These are phyloP conservation scores for Drosophila parvula DNA, from an alignment of 1,140 invertebrate genomes.

Conservation along the genomic window DNA sequence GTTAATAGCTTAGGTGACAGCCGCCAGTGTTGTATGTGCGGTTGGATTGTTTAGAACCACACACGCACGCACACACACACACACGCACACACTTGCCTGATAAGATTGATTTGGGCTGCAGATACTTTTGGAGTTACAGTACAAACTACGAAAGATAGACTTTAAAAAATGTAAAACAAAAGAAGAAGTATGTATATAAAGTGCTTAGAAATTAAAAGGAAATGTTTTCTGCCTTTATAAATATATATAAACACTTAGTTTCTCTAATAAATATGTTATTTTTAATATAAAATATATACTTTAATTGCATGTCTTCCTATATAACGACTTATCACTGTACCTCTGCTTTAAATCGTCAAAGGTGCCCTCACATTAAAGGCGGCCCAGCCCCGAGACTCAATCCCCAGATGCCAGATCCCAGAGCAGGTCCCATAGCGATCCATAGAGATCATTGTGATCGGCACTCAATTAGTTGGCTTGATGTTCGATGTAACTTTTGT, in stretches of 20 bases:
- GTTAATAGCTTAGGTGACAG: constrained; percentile 84
- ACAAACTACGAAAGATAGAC: background rate
- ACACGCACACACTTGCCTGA: constrained; percentile 42
- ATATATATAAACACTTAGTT: background rate
- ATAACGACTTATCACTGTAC: background rate
- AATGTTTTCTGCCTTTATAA: background rate
- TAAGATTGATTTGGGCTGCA: constrained; percentile 80
- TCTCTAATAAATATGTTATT: background rate
- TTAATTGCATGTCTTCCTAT: too few relatives aligned
- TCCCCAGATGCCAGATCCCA: constrained; percentile 13
- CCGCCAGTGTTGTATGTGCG: constrained; percentile 77
- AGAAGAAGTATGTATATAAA: too few relatives aligned
- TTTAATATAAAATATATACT: background rate
- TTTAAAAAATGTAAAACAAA: rapidly evolving
- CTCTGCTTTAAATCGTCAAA: constrained; percentile 60
- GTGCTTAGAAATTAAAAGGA: rapidly evolving
- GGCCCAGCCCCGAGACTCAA: constrained; percentile 23
- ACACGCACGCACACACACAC: constrained; percentile 35
- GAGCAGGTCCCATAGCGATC: constrained; percentile 34
- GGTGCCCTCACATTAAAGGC: constrained; percentile 71
- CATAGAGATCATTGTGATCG: constrained; percentile 74
- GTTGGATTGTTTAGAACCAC: constrained; percentile 75
- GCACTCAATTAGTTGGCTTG: constrained; percentile 80
- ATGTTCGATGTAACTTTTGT: constrained; percentile 81
- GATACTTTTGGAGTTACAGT: constrained; percentile 49